Evolutionary conservation across 1,140 invertebrate species (phyloP), one percentile per base, ranked within the genome.

Genomic region (Pseudoatta argentina): DNA sequence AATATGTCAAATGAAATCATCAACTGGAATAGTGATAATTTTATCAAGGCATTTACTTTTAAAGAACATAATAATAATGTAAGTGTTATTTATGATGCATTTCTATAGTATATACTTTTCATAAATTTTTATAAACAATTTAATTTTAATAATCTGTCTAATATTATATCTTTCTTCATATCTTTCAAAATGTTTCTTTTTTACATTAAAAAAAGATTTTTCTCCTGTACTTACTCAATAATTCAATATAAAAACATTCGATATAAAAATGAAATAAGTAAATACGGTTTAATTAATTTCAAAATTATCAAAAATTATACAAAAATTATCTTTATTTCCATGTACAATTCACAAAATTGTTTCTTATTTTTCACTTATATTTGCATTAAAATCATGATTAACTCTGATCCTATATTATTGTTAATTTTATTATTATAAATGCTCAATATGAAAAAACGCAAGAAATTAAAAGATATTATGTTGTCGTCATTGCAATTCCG

Each of bases 401-500:
- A 30, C 16, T 18, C 21, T 14, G 24, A 6, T 30, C 21, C 39
- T 21, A 12, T 18, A 18, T 21, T 21, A n/a, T 39, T 8, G 61
- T 75, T 8, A 61, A 75, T 21, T 21, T 21, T 21, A 21, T 21
- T 21, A 21, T 75, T 61, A 63, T 24, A 44, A 3, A 48, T 18
- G 55, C 18, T 10, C 24, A 75, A 59, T 2, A 21, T 8, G 34
- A 73, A 24, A 1, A 24, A 24, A 73, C 55, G 16, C 53, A 64
- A 61, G n/a, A 14, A 82, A 55, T 27, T 10, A 57, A 34, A 16
- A 81, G 10, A 57, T 57, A 75, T 75, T 69, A 51, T 69, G 55
- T 85, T 51, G 24, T 24, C 48, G 27, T 77, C 30, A 30, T 55
- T 64, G 72, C 59, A 55, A 78, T 85, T 83, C 27, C 18, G n/a